Conservation (phyloP, 2,888 invertebrate species). For the Tachystola acroxantha region DNA sequence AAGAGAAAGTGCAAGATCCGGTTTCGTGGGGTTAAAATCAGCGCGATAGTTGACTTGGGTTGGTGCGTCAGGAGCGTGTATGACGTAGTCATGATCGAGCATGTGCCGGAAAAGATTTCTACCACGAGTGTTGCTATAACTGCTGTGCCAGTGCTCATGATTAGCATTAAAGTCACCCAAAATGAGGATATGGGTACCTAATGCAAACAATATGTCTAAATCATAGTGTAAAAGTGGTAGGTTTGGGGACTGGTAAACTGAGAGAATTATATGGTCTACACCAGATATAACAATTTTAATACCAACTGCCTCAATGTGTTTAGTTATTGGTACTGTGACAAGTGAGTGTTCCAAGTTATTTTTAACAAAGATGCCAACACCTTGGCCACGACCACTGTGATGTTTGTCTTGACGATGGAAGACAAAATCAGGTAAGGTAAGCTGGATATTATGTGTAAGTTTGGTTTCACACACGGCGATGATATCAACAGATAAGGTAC, state of each 20-base stretch:
- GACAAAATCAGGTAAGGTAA: not conserved
- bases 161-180: slow-evolving; percentile 11
- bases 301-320: slow-evolving; percentile 2
- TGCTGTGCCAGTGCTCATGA: slow-evolving; percentile 6
- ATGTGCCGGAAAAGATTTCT: slow-evolving; percentile 3
- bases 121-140: slow-evolving; percentile 2
- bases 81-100: slow-evolving; percentile 1
- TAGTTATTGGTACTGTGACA: not conserved
- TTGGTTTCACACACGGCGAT: slow-evolving; percentile 8
- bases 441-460: not conserved
- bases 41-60: slow-evolving; percentile 6
- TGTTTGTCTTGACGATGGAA: slow-evolving; percentile 1
- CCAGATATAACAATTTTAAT: not conserved
- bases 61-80: slow-evolving; percentile 1
- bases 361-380: slow-evolving; percentile 3
- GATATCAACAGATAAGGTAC: slow-evolving; percentile 6
- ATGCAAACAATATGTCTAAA: slow-evolving; percentile 2
- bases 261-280: not conserved
- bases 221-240: slow-evolving; percentile 2
- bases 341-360: not conserved
- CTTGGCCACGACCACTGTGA: slow-evolving; percentile 4
- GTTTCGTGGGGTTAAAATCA: not conserved
- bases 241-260: slow-evolving; percentile 12
- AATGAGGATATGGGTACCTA: slow-evolving; percentile 4
- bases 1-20: slow-evolving; percentile 4